phyloP scores from a whole-genome alignment of 2,797 vertebrate genomes.

The Gymnoscopelus microlampas region DNA sequence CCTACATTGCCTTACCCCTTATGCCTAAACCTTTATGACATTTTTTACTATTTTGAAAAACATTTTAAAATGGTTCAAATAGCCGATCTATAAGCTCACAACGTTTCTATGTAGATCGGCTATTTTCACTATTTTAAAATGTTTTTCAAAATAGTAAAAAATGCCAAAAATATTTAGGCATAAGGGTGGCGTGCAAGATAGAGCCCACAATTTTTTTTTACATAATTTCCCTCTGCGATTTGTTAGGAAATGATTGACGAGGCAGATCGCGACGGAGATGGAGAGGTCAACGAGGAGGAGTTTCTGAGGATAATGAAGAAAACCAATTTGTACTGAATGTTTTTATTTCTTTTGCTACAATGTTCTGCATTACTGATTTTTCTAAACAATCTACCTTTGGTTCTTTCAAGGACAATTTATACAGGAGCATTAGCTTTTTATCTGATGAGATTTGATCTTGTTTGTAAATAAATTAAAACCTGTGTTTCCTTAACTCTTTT shows the following conservation, averaged over 20 bases:
- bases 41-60: too few relatives aligned
- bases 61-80: too few relatives aligned
- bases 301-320: constrained; percentile 97
- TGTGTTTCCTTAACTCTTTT: constrained; percentile 51
- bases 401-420: constrained; percentile 29
- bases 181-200: too few relatives aligned
- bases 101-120: too few relatives aligned
- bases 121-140: too few relatives aligned
- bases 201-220: constrained; percentile 2
- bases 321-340: constrained; percentile 87
- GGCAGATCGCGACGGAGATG: constrained; percentile 93
- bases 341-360: constrained; percentile 1
- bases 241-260: constrained; percentile 96
- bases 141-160: too few relatives aligned
- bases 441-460: not conserved
- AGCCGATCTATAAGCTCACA: too few relatives aligned
- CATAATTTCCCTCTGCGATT: constrained; percentile 15
- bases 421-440: constrained; percentile 7
- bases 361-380: not conserved
- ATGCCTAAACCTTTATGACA: too few relatives aligned
- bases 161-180: too few relatives aligned
- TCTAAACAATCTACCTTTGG: not conserved
- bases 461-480: constrained; percentile 58
- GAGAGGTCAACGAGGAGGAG: constrained; percentile 93
- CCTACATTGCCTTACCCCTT: too few relatives aligned